Conservation (phyloP, 1,140 invertebrate genomes). For the Pomacea maculata region DNA sequence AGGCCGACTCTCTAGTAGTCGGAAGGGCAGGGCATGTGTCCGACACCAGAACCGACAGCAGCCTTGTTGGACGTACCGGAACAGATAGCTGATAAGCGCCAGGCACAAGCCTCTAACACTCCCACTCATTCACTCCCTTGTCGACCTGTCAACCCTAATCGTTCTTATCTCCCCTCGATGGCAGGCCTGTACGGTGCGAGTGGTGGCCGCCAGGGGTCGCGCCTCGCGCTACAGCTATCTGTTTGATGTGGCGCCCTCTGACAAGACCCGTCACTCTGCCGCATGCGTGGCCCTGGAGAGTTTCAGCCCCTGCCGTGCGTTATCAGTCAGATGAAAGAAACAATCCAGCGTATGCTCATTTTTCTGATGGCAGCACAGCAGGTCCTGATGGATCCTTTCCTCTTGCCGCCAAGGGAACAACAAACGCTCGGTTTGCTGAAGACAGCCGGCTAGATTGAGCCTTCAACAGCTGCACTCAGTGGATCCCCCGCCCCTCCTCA, state of each 20-base stretch:
- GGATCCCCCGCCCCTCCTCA: neutral
- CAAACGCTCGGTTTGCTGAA: constrained; percentile 1
- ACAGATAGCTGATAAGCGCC: constrained; percentile 3
- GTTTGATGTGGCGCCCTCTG: constrained; percentile 11
- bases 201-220: constrained; percentile 3
- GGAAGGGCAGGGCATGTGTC: neutral
- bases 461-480: too few species aligned
- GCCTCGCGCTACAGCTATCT: constrained; percentile 6
- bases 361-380: constrained; percentile 1
- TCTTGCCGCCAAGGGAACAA: too few species aligned
- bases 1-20: neutral
- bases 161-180: constrained; percentile 6
- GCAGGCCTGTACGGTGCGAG: neutral
- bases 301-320: neutral
- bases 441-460: constrained; percentile 2
- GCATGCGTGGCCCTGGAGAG: neutral
- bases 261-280: constrained; percentile 6
- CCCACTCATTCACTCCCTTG: constrained; percentile 6
- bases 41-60: constrained; percentile 5
- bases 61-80: neutral
- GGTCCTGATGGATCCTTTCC: too few species aligned
- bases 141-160: constrained; percentile 10
- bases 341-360: constrained; percentile 4
- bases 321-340: constrained; percentile 11
- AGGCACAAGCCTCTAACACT: neutral